Evolutionary conservation across 2,797 vertebrate genomes (phyloP).

Genomic region (Phrynocephalus vlangalii): DNA sequence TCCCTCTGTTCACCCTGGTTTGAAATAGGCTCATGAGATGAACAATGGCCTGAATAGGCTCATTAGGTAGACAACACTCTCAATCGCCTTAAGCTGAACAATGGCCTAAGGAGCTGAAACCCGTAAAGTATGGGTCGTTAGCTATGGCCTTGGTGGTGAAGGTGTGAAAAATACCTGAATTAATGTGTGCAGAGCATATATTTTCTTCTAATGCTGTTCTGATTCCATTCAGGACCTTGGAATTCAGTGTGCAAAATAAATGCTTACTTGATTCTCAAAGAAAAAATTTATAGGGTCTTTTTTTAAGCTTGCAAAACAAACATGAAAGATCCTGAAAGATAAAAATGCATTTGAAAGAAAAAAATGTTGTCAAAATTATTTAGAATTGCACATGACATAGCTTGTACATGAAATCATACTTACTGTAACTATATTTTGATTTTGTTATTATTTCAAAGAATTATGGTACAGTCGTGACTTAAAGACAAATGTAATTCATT

Average conservation of each 20-base stretch:
- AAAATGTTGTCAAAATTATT: too few relatives aligned
- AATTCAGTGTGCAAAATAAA: constrained; percentile 10
- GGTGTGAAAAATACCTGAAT: background rate
- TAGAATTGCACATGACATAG: background rate
- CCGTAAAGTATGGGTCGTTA: too few relatives aligned
- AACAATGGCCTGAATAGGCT: too few relatives aligned
- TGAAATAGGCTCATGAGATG: too few relatives aligned
- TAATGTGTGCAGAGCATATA: background rate
- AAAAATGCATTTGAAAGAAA: too few relatives aligned
- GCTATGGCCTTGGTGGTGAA: too few relatives aligned
- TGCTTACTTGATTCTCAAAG: constrained; percentile 4
- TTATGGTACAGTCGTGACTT: too few relatives aligned
- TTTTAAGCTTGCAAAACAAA: background rate
- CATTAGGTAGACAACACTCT: too few relatives aligned
- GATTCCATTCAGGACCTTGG: background rate
- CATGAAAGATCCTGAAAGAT: background rate
- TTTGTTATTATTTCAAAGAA: background rate
- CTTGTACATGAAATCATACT: background rate
- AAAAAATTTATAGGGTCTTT: background rate
- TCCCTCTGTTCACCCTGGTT: too few relatives aligned
- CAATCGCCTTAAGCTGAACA: too few relatives aligned
- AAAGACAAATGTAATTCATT: too few relatives aligned
- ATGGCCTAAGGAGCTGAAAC: too few relatives aligned
- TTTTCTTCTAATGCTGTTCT: constrained; percentile 15
- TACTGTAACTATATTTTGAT: background rate